These are phyloP conservation scores for Synanthedon myopaeformis DNA, from an alignment of 2,888 invertebrate species.

Conservation along the genomic window DNA sequence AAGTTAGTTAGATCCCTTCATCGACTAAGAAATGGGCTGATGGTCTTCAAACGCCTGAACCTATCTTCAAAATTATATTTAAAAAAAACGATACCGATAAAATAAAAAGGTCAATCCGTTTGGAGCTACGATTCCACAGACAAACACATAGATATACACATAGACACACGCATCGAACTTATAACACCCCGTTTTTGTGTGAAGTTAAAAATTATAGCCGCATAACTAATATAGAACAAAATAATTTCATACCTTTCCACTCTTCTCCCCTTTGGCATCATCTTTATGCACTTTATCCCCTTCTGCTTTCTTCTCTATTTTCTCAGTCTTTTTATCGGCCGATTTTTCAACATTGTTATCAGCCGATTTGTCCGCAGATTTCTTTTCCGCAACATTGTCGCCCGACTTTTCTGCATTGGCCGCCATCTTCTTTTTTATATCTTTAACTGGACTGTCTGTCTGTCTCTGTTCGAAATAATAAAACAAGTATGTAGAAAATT, in stretches of 20 bases:
- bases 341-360: constrained; percentile 19
- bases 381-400: constrained; percentile 33
- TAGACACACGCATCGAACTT: too few relatives aligned
- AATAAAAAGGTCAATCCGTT: too few relatives aligned
- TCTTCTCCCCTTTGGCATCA: constrained; percentile 31
- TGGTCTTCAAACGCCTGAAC: too few relatives aligned
- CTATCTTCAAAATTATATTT: too few relatives aligned
- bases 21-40: too few relatives aligned
- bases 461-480: constrained; percentile 21
- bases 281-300: constrained; percentile 18
- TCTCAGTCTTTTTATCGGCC: constrained; percentile 15
- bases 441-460: constrained; percentile 49
- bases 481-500: too few relatives aligned
- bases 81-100: too few relatives aligned
- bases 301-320: constrained; percentile 18
- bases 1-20: too few relatives aligned
- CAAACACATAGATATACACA: too few relatives aligned
- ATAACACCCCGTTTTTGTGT: too few relatives aligned
- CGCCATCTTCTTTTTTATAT: constrained; percentile 61
- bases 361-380: constrained; percentile 18
- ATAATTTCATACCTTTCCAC: constrained; percentile 28
- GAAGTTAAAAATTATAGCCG: background rate
- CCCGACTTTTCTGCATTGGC: constrained; percentile 38
- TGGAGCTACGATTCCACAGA: too few relatives aligned
- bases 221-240: background rate